Evolutionary conservation across 2,888 invertebrate genomes (phyloP).

Genomic region (Lasioglossum vierecki): DNA sequence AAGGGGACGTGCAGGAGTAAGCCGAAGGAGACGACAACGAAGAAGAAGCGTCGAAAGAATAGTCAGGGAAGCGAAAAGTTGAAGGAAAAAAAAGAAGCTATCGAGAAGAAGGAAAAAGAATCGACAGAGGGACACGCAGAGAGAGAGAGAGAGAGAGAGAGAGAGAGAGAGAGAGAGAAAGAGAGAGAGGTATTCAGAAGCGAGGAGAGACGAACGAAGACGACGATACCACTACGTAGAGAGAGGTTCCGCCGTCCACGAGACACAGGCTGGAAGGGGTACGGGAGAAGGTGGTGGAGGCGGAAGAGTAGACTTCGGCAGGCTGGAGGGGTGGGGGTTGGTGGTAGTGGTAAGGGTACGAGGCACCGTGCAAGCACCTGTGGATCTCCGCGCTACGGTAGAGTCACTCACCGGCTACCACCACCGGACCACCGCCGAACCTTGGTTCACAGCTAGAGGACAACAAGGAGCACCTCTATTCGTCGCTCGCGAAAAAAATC

Average conservation of each 20-base stretch:
- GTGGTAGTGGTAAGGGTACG: slow-evolving; percentile 78
- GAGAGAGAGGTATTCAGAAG: slow-evolving; percentile 17
- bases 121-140: slow-evolving; percentile 17
- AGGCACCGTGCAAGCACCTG: slow-evolving; percentile 80
- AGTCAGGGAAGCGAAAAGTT: background rate
- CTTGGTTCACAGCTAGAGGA: slow-evolving; percentile 61
- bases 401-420: slow-evolving; percentile 84
- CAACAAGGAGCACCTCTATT: too few relatives aligned
- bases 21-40: background rate
- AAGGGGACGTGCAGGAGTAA: slow-evolving; percentile 28
- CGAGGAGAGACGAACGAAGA: slow-evolving; percentile 53
- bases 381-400: slow-evolving; percentile 80
- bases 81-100: background rate
- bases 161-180: slow-evolving; percentile 32
- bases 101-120: slow-evolving; percentile 3
- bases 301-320: slow-evolving; percentile 65
- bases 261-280: slow-evolving; percentile 57
- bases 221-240: slow-evolving; percentile 54
- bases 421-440: slow-evolving; percentile 80
- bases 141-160: slow-evolving; percentile 34
- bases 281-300: slow-evolving; percentile 66
- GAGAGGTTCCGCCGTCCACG: slow-evolving; percentile 50
- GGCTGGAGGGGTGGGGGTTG: slow-evolving; percentile 68
- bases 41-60: slow-evolving; percentile 2
- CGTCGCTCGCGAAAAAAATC: background rate